Evolutionary conservation across 2,113 vertebrate species (phyloP), one percentile per base, ranked within the genome.

Genomic region (Charadrius vociferus): DNA sequence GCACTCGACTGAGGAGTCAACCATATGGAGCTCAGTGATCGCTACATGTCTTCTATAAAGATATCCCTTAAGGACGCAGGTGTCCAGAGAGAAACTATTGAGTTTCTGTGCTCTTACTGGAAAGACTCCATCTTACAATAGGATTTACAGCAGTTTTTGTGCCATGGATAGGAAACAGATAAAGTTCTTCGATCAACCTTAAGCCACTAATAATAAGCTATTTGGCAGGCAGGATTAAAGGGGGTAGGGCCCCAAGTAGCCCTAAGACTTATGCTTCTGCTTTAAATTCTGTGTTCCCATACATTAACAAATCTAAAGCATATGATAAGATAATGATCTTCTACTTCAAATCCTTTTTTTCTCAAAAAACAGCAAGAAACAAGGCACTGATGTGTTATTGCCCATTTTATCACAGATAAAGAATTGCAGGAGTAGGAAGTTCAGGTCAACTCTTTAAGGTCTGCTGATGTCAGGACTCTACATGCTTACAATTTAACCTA

Each of bases 201-300:
- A 92, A 94, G 39, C 62, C 36, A 68, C 71, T 43, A 91, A 68
- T 82, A 93, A 63, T 71, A 81, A 88, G 50, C 39, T 83, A 41
- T 29, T 86, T 93, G 81, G 67, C 47, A 83, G 63, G 59, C 23
- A 88, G 74, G 59, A 91, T 78, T 95, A 88, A 84, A 95, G 50
- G 9, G 14, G 6, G 7, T 72, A 47, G 22, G 26, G 21, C 53
- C 39, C 39, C 71, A 87, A 80, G 62, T 23, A 92, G 66, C 53
- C 83, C 63, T 72, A 78, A 91, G 26, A 72, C 30, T 80, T 82
- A 47, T 1, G 11, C 32, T 86, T 53, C 88, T 95, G 30, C 49
- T 81, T 92, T 95, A 85, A 79, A 84, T 72, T 93, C 67, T 67
- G 14, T 68, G 61, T 95, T 96, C 65, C 43, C 61, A 79, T 39